Evolutionary conservation across 2,797 vertebrate species (phyloP).

Genomic region (Tympanoctomys barrerae): DNA sequence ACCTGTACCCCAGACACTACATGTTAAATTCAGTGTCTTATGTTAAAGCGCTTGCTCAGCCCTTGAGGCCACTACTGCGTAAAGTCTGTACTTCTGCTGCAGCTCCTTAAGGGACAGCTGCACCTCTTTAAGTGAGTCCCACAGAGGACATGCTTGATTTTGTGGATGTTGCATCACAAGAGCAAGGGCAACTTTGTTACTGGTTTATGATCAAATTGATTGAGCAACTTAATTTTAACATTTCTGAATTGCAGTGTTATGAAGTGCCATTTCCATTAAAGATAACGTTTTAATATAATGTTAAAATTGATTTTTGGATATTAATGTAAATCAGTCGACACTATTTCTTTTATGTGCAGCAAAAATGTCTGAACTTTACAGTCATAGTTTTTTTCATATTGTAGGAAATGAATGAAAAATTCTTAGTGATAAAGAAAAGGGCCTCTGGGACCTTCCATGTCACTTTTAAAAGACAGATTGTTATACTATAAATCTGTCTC

Average conservation of each 20-base stretch:
- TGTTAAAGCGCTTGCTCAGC: conserved; percentile 22
- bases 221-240: conserved; percentile 17
- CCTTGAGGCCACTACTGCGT: not conserved
- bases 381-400: not conserved
- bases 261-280: conserved; percentile 47
- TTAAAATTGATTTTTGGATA: conserved; percentile 48
- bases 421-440: conserved; percentile 81
- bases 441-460: conserved; percentile 82
- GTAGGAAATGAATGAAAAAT: conserved; percentile 81
- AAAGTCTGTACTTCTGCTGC: not conserved
- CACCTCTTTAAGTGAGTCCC: not conserved
- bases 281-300: conserved; percentile 20
- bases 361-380: conserved; percentile 60
- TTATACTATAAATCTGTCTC: conserved; percentile 85
- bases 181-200: not conserved
- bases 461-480: conserved; percentile 85
- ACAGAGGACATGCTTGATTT: not conserved
- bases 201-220: not conserved
- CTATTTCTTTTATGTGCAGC: not conserved
- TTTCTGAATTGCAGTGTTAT: not conserved
- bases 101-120: not conserved
- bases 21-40: not conserved
- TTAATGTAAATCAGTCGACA: not conserved
- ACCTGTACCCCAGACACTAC: not conserved
- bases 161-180: not conserved